Conservation (phyloP, 2,113 vertebrate genomes). For the Neodontobutis hainanensis region DNA sequence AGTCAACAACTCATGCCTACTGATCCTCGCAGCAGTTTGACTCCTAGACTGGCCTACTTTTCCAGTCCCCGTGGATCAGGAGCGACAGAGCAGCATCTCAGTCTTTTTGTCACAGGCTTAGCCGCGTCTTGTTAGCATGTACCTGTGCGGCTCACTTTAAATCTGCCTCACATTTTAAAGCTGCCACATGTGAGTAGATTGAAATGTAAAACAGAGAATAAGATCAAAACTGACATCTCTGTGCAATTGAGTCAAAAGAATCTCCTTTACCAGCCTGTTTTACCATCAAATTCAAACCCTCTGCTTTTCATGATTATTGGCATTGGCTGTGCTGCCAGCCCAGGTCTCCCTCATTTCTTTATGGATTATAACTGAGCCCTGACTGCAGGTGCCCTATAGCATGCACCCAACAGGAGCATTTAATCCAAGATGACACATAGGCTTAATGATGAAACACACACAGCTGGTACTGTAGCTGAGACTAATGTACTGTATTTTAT, state of each 20-base stretch:
- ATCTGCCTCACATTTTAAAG: constrained; percentile 63
- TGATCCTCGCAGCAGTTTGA: constrained; percentile 66
- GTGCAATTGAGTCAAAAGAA: constrained; percentile 67
- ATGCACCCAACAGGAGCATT: constrained; percentile 18
- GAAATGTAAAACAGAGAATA: constrained; percentile 46
- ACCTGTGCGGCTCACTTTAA: constrained; percentile 51
- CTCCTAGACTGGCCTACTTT: constrained; percentile 71
- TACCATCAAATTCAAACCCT: constrained; percentile 41
- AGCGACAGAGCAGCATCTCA: constrained; percentile 42
- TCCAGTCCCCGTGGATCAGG: constrained; percentile 55
- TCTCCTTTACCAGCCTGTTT: constrained; percentile 59
- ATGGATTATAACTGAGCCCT: constrained; percentile 28
- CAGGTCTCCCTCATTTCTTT: constrained; percentile 32
- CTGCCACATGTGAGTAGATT: constrained; percentile 41
- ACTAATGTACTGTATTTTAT: background rate
- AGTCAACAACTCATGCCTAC: constrained; percentile 57
- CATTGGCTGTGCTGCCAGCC: constrained; percentile 23
- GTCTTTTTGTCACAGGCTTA: constrained; percentile 63
- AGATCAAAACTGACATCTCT: constrained; percentile 62
- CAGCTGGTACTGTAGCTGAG: background rate
- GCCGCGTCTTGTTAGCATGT: constrained; percentile 31
- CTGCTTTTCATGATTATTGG: constrained; percentile 33
- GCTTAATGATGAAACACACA: constrained; percentile 6
- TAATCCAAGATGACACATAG: constrained; percentile 25
- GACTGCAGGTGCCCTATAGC: constrained; percentile 41